Percentiles rank a stretch among this genome's conserved stretches.
phyloP scores from a whole-genome alignment of 1,140 invertebrate species.

The Drosophila guanche region DNA sequence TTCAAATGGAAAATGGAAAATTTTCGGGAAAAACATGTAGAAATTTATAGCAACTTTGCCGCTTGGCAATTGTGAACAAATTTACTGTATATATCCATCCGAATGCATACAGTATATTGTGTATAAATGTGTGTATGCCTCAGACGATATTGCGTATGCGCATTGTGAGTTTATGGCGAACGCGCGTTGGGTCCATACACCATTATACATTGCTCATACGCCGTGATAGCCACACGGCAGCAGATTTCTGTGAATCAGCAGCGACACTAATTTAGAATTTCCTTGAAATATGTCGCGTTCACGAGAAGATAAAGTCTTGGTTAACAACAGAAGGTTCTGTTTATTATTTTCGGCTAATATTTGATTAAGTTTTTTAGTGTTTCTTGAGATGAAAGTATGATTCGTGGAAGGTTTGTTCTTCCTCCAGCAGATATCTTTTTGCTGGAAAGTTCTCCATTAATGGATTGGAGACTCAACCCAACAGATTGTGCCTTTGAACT shows the following conservation, averaged over 20 bases:
- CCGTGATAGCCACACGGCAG: conserved; percentile 23
- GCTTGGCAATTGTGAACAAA: conserved; percentile 70
- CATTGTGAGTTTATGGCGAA: conserved; percentile 54
- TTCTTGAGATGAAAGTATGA: conserved; percentile 6
- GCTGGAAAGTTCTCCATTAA: too few relatives aligned
- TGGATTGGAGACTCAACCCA: too few relatives aligned
- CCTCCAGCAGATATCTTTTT: too few relatives aligned
- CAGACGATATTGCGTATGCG: conserved; percentile 69
- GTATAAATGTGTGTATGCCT: conserved; percentile 21
- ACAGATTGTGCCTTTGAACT: background rate
- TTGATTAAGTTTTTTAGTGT: conserved; percentile 17
- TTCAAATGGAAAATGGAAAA: conserved; percentile 41
- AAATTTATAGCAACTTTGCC: conserved; percentile 73
- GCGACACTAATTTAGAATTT: conserved; percentile 48
- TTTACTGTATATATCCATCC: conserved; percentile 34
- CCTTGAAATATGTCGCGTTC: conserved; percentile 28
- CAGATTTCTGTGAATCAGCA: conserved; percentile 36
- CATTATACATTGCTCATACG: conserved; percentile 67
- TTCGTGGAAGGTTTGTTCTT: too few relatives aligned
- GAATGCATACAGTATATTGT: conserved; percentile 13
- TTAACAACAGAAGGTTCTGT: conserved; percentile 33
- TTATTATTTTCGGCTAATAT: conserved; percentile 43
- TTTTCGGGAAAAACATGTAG: conserved; percentile 40
- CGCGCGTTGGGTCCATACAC: conserved; percentile 29
- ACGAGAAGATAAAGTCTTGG: conserved; percentile 43